A percentile compares a stretch with the other conserved stretches of the same genome.
phyloP scores from a whole-genome alignment of 2,113 vertebrate species.

The Plecotus auritus region DNA sequence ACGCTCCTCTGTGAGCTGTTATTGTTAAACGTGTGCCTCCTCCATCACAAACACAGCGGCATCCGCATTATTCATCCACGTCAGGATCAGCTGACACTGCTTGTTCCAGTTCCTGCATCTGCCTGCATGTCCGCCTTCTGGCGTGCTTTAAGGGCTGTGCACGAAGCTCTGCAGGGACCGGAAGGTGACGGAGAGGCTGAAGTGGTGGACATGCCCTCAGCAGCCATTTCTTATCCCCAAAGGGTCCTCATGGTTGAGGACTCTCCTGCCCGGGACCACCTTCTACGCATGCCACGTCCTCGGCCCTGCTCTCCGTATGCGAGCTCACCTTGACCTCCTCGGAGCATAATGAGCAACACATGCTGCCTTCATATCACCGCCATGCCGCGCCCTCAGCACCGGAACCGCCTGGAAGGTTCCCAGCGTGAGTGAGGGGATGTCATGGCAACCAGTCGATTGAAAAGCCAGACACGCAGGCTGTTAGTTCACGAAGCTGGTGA shows the following conservation, averaged over 20 bases:
- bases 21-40: not conserved
- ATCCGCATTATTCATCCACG: not conserved
- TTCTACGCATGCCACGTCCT: conserved; percentile 57
- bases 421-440: conserved; percentile 47
- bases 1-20: not conserved
- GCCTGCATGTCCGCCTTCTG: too few relatives aligned
- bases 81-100: not conserved
- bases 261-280: not conserved
- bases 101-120: not conserved
- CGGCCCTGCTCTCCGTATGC: conserved; percentile 54
- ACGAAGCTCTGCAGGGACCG: not conserved
- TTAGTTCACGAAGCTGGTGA: not conserved
- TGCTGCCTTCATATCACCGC: not conserved
- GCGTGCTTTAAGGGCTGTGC: not conserved
- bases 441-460: conserved; percentile 39
- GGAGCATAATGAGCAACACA: conserved; percentile 65
- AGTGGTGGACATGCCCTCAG: not conserved
- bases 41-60: not conserved
- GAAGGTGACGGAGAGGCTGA: not conserved
- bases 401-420: conserved; percentile 61
- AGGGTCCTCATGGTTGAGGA: not conserved
- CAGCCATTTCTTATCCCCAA: not conserved
- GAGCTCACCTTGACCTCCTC: conserved; percentile 78
- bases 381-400: conserved; percentile 44
- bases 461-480: not conserved